These are phyloP conservation scores for Nesometra sesokonis DNA, from an alignment of 35 echinoderm and acorn worm species.

Conservation along the genomic window DNA sequence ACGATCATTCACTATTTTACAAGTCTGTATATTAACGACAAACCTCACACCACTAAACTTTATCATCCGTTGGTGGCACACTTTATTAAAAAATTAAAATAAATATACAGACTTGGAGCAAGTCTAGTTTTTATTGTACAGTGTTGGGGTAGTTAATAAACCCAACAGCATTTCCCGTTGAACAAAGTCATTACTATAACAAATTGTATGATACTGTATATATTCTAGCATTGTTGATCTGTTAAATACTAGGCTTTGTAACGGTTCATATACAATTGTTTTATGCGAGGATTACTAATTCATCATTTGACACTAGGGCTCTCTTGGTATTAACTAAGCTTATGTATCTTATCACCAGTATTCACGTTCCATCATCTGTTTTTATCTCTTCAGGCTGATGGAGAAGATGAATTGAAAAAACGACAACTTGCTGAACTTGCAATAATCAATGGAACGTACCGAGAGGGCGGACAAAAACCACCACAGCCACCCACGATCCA, in stretches of 20 bases:
- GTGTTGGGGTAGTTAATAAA: no score
- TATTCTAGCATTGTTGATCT: not conserved
- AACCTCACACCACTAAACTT: no score
- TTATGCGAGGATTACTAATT: not conserved
- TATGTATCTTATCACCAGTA: not conserved
- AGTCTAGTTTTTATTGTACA: no score
- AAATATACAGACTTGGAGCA: no score
- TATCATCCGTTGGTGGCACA: no score
- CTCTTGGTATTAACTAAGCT: not conserved
- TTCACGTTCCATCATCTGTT: not conserved
- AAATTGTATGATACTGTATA: no score
- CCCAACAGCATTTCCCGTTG: no score
- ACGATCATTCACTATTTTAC: no score
- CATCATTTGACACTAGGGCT: not conserved
- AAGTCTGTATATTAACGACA: no score
- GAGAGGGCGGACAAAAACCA: slow-evolving; percentile 48
- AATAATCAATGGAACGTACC: slow-evolving; percentile 92
- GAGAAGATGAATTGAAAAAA: slow-evolving; percentile 98
- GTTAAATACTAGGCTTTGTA: not conserved
- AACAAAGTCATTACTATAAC: no score
- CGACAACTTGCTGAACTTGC: slow-evolving; percentile 91
- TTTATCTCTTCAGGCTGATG: slow-evolving; percentile 56
- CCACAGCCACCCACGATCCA: slow-evolving; percentile 20
- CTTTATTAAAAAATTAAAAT: no score
- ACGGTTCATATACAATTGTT: not conserved